These are phyloP conservation scores for Sebastes cheni DNA, from an alignment of 2,797 vertebrate species.

Conservation along the genomic window DNA sequence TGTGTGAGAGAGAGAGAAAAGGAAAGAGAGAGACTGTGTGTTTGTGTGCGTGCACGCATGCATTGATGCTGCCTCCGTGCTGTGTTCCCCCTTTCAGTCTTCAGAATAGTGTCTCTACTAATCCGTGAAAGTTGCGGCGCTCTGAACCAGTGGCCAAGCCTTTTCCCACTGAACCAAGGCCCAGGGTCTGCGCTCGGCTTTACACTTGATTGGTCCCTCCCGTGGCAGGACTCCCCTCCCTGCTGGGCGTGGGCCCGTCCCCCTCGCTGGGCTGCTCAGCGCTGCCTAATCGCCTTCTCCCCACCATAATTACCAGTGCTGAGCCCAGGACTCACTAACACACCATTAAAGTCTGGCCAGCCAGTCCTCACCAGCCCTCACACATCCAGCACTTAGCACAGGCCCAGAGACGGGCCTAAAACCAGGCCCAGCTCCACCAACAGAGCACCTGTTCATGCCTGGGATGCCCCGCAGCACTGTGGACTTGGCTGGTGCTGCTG, in stretches of 20 bases:
- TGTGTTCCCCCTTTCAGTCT: conserved; percentile 95
- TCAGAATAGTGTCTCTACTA: conserved; percentile 99
- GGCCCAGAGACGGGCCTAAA: conserved; percentile 58
- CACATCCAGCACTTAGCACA: conserved; percentile 53
- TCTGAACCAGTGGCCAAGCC: conserved; percentile 96
- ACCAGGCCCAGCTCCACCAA: conserved; percentile 59
- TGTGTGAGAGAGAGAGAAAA: conserved; percentile 44
- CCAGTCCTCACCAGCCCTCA: conserved; percentile 64
- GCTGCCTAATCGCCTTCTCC: conserved; percentile 92
- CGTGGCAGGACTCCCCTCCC: conserved; percentile 88
- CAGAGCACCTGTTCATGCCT: conserved; percentile 69
- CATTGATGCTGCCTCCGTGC: conserved; percentile 98
- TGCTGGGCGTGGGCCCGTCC: conserved; percentile 91
- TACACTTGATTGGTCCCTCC: conserved; percentile 98
- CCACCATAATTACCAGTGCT: conserved; percentile 90
- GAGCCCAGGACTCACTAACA: conserved; percentile 78
- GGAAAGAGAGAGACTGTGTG: conserved; percentile 60
- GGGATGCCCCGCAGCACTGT: conserved; percentile 73
- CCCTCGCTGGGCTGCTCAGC: conserved; percentile 89
- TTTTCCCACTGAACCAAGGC: conserved; percentile 96
- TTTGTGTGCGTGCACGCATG: conserved; percentile 80
- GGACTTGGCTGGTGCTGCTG: conserved; percentile 67
- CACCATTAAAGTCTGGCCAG: conserved; percentile 73
- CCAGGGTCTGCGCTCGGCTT: conserved; percentile 94
- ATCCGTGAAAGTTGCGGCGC: conserved; percentile 99